phyloP scores from a whole-genome alignment of 2,113 vertebrate species.

The Circaetus gallicus region DNA sequence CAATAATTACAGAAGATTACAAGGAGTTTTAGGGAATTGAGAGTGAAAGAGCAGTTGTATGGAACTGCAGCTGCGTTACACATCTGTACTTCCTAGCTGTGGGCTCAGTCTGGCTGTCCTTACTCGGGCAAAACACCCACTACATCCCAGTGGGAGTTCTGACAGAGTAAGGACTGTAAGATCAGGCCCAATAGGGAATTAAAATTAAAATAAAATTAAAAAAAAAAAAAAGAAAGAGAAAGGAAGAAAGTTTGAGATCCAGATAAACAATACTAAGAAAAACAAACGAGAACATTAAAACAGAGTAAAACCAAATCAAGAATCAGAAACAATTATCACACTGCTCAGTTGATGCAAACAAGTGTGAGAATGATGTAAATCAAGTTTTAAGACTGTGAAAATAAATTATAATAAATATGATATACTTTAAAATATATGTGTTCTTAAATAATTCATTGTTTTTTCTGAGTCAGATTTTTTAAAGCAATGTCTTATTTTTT shows the following conservation, averaged over 20 bases:
- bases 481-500: conserved; percentile 88
- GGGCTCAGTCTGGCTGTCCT: conserved; percentile 56
- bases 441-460: conserved; percentile 85
- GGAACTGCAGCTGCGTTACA: conserved; percentile 81
- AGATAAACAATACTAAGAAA: conserved; percentile 37
- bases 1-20: conserved; percentile 99
- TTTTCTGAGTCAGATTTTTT: conserved; percentile 83
- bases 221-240: not conserved
- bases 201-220: not conserved
- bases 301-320: conserved; percentile 48
- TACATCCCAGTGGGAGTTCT: conserved; percentile 40
- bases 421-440: conserved; percentile 87
- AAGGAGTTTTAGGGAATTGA: conserved; percentile 95
- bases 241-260: conserved; percentile 34
- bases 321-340: conserved; percentile 73
- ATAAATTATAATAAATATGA: conserved; percentile 88
- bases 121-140: conserved; percentile 36
- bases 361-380: conserved; percentile 64
- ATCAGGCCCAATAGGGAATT: conserved; percentile 54
- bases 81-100: conserved; percentile 75
- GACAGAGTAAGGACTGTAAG: conserved; percentile 45
- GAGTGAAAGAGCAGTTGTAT: conserved; percentile 92
- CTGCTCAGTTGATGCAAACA: conserved; percentile 63
- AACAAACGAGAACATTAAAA: not conserved
- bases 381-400: conserved; percentile 77